These are phyloP conservation scores for Plotosus lineatus DNA, from an alignment of 2,113 vertebrate species.

Conservation along the genomic window DNA sequence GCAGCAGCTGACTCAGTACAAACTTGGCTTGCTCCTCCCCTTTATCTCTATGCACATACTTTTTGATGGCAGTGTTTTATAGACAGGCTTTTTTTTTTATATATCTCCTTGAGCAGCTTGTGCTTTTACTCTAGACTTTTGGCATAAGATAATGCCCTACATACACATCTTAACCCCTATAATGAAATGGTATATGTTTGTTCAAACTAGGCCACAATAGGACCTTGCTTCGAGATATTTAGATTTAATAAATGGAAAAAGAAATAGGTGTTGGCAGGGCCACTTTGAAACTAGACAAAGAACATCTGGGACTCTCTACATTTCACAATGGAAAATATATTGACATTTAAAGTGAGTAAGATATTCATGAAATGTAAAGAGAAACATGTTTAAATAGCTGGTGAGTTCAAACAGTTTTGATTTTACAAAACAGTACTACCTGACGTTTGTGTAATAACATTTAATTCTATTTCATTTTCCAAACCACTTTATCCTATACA, in stretches of 20 bases:
- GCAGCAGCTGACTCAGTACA: slow-evolving; percentile 64
- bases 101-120: slow-evolving; percentile 79
- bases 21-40: slow-evolving; percentile 68
- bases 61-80: slow-evolving; percentile 77
- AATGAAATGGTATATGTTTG: slow-evolving; percentile 52
- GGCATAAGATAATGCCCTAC: slow-evolving; percentile 71
- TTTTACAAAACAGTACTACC: too few species aligned
- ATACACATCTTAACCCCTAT: slow-evolving; percentile 69
- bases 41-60: slow-evolving; percentile 77
- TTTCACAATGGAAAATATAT: background rate
- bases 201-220: background rate
- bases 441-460: too few species aligned
- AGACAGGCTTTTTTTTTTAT: slow-evolving; percentile 77
- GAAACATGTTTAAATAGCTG: background rate
- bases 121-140: slow-evolving; percentile 77
- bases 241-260: background rate
- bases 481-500: too few species aligned
- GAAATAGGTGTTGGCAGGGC: background rate
- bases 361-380: background rate
- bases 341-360: background rate
- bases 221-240: background rate
- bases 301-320: background rate
- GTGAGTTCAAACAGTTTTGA: too few species aligned
- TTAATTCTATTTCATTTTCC: too few species aligned
- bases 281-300: background rate